phyloP scores from a whole-genome alignment of 1,140 invertebrate genomes.

The Acromyrmex heyeri region DNA sequence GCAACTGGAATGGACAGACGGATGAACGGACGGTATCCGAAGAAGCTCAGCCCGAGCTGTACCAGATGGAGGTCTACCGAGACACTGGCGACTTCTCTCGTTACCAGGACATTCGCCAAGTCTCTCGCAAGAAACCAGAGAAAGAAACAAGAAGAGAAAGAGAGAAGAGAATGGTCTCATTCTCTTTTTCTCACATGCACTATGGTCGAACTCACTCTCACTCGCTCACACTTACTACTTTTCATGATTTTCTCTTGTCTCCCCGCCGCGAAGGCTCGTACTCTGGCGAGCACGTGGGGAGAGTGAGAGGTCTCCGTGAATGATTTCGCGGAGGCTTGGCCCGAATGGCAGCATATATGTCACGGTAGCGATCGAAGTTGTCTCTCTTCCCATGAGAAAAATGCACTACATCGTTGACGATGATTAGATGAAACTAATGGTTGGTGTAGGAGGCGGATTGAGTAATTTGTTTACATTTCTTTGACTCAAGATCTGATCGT shows the following conservation, averaged over 20 bases:
- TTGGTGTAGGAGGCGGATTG: neutral
- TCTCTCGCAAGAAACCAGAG: conserved; percentile 68
- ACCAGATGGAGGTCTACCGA: conserved; percentile 77
- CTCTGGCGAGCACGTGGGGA: conserved; percentile 27
- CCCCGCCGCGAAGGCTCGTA: neutral
- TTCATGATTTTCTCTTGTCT: conserved; percentile 73
- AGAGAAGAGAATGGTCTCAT: conserved; percentile 61
- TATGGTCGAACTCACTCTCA: conserved; percentile 1
- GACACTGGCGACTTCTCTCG: conserved; percentile 77
- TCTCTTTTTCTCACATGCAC: conserved; percentile 51
- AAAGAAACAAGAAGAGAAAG: conserved; percentile 46
- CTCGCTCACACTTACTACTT: conserved; percentile 60
- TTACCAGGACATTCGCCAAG: conserved; percentile 79
- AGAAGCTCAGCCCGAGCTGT: conserved; percentile 52
- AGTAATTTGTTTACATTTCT: conserved; percentile 7
- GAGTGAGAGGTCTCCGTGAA: conserved; percentile 65
- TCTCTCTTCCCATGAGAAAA: conserved; percentile 45
- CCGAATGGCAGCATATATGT: conserved; percentile 31
- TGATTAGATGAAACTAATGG: conserved; percentile 7
- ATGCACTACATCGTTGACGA: neutral
- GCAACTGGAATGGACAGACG: conserved; percentile 37
- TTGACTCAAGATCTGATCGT: neutral
- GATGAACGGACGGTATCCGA: conserved; percentile 54
- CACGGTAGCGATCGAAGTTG: conserved; percentile 56
- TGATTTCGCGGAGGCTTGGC: conserved; percentile 59